Evolutionary conservation across 2,797 vertebrate species (phyloP).

Genomic region (Chaenodraco wilsoni): DNA sequence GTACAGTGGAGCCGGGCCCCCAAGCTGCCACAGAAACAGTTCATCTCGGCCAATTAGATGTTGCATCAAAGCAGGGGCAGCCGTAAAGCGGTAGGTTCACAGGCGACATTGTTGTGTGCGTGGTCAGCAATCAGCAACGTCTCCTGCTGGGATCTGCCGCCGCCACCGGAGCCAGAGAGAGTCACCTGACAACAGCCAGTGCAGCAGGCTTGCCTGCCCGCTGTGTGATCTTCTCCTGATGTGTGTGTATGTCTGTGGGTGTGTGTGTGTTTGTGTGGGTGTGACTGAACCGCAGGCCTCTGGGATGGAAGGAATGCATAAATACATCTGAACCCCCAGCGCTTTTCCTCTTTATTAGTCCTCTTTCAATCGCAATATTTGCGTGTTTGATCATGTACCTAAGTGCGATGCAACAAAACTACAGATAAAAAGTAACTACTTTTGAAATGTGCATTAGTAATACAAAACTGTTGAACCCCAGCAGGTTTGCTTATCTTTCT

Average conservation of each 20-base stretch:
- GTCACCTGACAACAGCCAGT: constrained; percentile 79
- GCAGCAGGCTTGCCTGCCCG: constrained; percentile 59
- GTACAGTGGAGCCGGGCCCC: constrained; percentile 69
- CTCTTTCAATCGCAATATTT: constrained; percentile 62
- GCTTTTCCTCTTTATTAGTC: constrained; percentile 60
- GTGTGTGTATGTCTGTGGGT: no score
- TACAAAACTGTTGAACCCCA: constrained; percentile 30
- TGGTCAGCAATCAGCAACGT: constrained; percentile 82
- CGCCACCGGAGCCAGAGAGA: constrained; percentile 69
- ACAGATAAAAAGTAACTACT: constrained; percentile 48
- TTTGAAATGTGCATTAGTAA: constrained; percentile 55
- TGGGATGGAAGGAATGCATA: constrained; percentile 56
- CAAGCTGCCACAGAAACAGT: constrained; percentile 80
- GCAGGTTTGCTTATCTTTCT: constrained; percentile 33
- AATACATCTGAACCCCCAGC: constrained; percentile 40
- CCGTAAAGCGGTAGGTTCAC: constrained; percentile 78
- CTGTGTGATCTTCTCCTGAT: constrained; percentile 78
- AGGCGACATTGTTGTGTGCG: constrained; percentile 79
- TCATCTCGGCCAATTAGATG: constrained; percentile 84
- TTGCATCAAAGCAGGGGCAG: constrained; percentile 77
- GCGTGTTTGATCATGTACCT: constrained; percentile 48
- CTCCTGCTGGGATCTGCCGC: constrained; percentile 78
- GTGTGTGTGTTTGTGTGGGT: constrained; percentile 11
- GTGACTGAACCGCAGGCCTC: constrained; percentile 58
- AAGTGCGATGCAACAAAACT: constrained; percentile 50